Percentiles rank a stretch among this genome's conserved stretches.
Evolutionary conservation across 2,797 vertebrate genomes (phyloP).

Genomic region (Aythya fuligula): DNA sequence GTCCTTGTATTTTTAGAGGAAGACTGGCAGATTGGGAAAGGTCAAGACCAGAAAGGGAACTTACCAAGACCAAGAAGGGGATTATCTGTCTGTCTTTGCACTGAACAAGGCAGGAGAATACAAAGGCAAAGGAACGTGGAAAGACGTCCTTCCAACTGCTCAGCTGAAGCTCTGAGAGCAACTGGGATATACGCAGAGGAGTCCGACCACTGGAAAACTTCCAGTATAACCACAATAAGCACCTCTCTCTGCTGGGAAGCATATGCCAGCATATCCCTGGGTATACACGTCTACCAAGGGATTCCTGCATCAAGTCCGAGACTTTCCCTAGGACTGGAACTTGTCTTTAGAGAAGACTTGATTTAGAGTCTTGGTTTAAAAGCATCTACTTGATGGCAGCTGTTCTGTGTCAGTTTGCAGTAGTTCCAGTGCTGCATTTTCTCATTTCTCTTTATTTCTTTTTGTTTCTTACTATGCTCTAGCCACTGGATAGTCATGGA

Average conservation of each 20-base stretch:
- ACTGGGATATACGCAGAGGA: not conserved
- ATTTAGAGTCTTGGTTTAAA: not conserved
- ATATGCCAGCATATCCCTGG: not conserved
- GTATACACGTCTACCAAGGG: not conserved
- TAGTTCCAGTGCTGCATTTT: not conserved
- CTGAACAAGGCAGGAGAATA: not conserved
- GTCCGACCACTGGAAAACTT: not conserved
- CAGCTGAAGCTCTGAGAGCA: not conserved
- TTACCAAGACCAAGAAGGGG: not conserved
- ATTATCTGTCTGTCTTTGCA: not conserved
- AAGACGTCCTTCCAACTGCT: not conserved
- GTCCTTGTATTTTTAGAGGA: not conserved
- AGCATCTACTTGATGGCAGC: not conserved
- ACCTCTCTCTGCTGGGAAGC: not conserved
- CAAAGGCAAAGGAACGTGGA: not conserved
- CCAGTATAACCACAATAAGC: not conserved
- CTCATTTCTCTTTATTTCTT: not conserved
- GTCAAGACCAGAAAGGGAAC: not conserved
- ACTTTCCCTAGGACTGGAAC: not conserved
- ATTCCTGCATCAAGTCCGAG: not conserved
- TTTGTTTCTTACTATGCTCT: not conserved
- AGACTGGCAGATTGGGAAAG: fast-evolving
- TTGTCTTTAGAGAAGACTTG: not conserved
- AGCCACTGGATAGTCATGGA: not conserved
- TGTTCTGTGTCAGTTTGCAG: not conserved